A percentile compares a stretch with the other conserved stretches of the same genome.
Evolutionary conservation across 2,797 vertebrate species (phyloP).

Genomic region (Sardinella longiceps): DNA sequence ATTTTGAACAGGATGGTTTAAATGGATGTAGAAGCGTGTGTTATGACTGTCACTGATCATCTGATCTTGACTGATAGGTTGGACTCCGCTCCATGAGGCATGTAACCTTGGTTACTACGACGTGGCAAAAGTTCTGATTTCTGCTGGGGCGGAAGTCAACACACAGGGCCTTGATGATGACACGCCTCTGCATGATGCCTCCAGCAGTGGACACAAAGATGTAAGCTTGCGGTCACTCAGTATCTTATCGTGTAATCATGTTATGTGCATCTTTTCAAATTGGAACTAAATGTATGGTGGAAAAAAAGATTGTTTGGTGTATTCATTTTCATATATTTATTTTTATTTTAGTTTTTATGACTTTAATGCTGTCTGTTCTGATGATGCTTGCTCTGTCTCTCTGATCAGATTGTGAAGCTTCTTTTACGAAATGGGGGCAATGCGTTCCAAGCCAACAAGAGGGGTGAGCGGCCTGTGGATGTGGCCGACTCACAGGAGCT

Average conservation of each 20-base stretch:
- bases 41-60: background rate
- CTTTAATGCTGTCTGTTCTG: background rate
- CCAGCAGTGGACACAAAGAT: constrained; percentile 96
- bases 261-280: background rate
- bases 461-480: constrained; percentile 95
- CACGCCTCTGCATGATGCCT: constrained; percentile 96
- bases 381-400: background rate
- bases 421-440: constrained; percentile 95
- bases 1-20: background rate
- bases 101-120: constrained; percentile 98
- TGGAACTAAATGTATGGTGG: background rate
- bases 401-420: constrained; percentile 91
- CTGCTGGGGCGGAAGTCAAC: constrained; percentile 96
- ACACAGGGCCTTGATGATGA: constrained; percentile 98
- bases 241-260: background rate
- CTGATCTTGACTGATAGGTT: constrained; percentile 74
- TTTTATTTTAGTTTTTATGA: background rate
- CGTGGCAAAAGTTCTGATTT: constrained; percentile 95
- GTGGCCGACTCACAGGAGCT: constrained; percentile 96
- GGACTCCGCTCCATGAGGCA: constrained; percentile 98
- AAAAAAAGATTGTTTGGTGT: too few species aligned
- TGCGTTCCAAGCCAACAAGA: constrained; percentile 97
- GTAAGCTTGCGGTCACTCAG: constrained; percentile 70
- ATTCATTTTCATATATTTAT: background rate
- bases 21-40: background rate